Evolutionary conservation across 2,113 vertebrate species (phyloP), one percentile per base, ranked within the genome.

Genomic region (Aldabrachelys gigantea): DNA sequence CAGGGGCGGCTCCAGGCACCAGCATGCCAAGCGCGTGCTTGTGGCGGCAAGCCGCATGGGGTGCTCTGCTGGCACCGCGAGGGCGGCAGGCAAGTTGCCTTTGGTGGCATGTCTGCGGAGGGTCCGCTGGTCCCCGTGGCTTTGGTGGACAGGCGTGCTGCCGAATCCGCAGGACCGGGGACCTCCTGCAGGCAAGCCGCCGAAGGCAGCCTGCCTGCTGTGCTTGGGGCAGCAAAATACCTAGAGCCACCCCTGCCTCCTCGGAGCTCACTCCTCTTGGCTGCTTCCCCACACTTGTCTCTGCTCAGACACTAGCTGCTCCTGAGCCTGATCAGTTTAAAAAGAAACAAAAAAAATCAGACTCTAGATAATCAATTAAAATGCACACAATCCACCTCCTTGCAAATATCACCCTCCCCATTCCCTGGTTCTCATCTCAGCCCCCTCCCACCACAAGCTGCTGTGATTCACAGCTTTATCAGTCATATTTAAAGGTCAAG

Each of bases 401-500:
- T 72, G 82, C 52, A 80, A 91, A 88, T 2, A 62, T 65, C 44
- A 62, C 52, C 82, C 72, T 52, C 85, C 62, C 85, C 82, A 93
- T 94, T 92, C 84, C 84, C 89, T 88, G 84, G 65, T 85, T 80
- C 53, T 95, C 78, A 79, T 81, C 76, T n/a, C 44, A 10, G 27
- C 47, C 84, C 52, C 84, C 89, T 94, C 24, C 59, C 13, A 69
- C 27, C 19, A 25, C 29, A 79, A 54, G 72, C 59, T 78, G 86
- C 88, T 89, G 94, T 91, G 91, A 96, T 92, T 95, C 93, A 91
- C 91, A 81, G 53, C 79, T 83, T 93, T 97, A 92, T 97, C 91
- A 90, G 91, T 93, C 84, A 84, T 89, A 95, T 92, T 93, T 95
- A 90, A 90, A 96, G 88, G 88, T 94, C 95, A 96, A 92, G 91